A percentile compares a stretch with the other conserved stretches of the same genome.
These are phyloP conservation scores for Aphelocoma californica DNA, from an alignment of 2,797 vertebrate species.

Conservation along the genomic window DNA sequence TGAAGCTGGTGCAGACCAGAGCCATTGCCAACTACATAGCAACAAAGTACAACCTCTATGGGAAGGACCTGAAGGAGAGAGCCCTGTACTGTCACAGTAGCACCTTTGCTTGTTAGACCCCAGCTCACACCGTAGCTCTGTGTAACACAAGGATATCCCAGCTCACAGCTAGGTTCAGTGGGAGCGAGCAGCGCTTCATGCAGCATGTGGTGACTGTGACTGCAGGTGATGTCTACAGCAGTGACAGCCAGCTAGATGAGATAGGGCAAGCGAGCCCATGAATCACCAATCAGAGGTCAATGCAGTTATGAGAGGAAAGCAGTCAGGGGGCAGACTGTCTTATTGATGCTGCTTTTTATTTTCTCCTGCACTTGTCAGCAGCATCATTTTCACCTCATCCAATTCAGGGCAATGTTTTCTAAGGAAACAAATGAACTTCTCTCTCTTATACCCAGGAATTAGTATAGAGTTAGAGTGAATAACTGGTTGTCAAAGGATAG, in stretches of 20 bases:
- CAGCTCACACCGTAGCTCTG: not conserved
- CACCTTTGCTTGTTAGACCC: not conserved
- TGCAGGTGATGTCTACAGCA: not conserved
- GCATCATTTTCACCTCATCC: not conserved
- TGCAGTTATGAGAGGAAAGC: not conserved
- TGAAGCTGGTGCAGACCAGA: slow-evolving; percentile 84
- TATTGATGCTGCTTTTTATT: not conserved
- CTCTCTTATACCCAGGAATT: not conserved
- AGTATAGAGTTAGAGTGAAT: not conserved
- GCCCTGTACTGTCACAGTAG: slow-evolving; percentile 72
- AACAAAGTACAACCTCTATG: slow-evolving; percentile 82
- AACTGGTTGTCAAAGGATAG: not conserved
- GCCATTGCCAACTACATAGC: slow-evolving; percentile 86
- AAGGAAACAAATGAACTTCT: not conserved
- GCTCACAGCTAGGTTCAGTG: not conserved
- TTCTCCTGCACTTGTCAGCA: not conserved
- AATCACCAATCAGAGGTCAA: not conserved
- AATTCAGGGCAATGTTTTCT: not conserved
- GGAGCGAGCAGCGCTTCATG: not conserved
- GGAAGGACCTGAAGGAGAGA: slow-evolving; percentile 83
- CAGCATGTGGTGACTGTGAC: not conserved
- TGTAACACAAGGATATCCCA: not conserved
- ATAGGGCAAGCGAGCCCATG: not conserved
- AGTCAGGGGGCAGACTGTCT: not conserved
- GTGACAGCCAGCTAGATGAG: not conserved